Evolutionary conservation across 2,113 vertebrate genomes (phyloP).

Genomic region (Calypte anna): DNA sequence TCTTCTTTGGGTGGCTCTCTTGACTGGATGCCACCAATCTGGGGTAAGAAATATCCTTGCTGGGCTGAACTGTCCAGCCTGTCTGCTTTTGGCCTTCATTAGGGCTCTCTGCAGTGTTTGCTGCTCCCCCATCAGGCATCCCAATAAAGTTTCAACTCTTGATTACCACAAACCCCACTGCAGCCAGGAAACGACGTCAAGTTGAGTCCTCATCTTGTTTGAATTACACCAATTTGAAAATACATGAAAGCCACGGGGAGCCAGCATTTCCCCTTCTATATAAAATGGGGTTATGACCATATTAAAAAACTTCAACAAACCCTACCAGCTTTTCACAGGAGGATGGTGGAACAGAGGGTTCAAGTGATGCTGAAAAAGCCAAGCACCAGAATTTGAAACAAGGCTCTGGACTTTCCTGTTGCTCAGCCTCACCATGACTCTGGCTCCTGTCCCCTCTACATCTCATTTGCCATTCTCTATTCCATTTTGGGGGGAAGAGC

Average conservation of each 20-base stretch:
- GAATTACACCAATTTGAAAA: slow-evolving; percentile 76
- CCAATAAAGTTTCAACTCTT: slow-evolving; percentile 55
- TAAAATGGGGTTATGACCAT: slow-evolving; percentile 75
- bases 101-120: not conserved
- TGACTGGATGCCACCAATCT: rapidly evolving
- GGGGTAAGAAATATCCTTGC: not conserved
- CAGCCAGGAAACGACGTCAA: slow-evolving; percentile 59
- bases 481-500: not conserved
- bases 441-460: not conserved
- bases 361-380: slow-evolving; percentile 12
- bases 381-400: slow-evolving; percentile 35
- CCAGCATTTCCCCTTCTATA: slow-evolving; percentile 71
- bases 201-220: slow-evolving; percentile 75
- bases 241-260: slow-evolving; percentile 74
- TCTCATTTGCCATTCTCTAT: not conserved
- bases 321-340: slow-evolving; percentile 66
- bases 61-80: not conserved
- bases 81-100: not conserved
- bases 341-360: slow-evolving; percentile 59
- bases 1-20: not conserved
- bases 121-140: slow-evolving; percentile 17
- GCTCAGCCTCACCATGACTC: not conserved
- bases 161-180: slow-evolving; percentile 17
- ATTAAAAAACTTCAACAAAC: slow-evolving; percentile 71
- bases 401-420: not conserved